A percentile compares a stretch with the other conserved stretches of the same genome.
These are phyloP conservation scores for Sminthopsis crassicaudata DNA, from an alignment of 2,113 vertebrate species.

Conservation along the genomic window DNA sequence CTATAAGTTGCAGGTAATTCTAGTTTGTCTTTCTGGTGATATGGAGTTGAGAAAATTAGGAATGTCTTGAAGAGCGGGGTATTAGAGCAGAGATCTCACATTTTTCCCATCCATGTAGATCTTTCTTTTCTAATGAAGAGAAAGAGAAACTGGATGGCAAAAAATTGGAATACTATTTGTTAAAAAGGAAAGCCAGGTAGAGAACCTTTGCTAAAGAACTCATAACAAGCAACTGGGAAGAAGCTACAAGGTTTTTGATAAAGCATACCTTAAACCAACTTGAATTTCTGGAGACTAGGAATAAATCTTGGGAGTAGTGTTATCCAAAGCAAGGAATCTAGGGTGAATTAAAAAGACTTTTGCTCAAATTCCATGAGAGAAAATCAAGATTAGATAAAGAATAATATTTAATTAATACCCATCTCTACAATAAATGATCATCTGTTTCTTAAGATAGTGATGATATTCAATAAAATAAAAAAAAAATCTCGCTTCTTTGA, in stretches of 20 bases:
- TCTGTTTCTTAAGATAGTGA: background rate
- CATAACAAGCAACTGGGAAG: background rate
- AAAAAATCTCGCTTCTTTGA: background rate
- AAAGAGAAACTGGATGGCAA: background rate
- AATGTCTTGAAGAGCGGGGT: background rate
- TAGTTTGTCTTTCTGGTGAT: background rate
- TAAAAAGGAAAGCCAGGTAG: background rate
- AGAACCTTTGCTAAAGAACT: background rate
- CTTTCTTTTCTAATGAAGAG: background rate
- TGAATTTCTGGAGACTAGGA: background rate
- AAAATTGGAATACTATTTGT: background rate
- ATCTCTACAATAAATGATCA: background rate
- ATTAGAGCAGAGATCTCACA: background rate
- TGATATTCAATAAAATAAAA: background rate
- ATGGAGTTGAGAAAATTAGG: background rate
- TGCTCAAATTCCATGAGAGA: background rate
- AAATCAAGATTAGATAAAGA: background rate
- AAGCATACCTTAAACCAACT: background rate
- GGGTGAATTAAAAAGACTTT: background rate
- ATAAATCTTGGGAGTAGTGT: background rate
- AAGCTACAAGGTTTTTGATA: background rate
- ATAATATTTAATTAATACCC: background rate
- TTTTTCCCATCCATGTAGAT: background rate
- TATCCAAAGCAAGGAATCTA: background rate
- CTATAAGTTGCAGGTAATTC: background rate